Conservation (phyloP, 2,113 vertebrate species). For the Peromyscus californicus region DNA sequence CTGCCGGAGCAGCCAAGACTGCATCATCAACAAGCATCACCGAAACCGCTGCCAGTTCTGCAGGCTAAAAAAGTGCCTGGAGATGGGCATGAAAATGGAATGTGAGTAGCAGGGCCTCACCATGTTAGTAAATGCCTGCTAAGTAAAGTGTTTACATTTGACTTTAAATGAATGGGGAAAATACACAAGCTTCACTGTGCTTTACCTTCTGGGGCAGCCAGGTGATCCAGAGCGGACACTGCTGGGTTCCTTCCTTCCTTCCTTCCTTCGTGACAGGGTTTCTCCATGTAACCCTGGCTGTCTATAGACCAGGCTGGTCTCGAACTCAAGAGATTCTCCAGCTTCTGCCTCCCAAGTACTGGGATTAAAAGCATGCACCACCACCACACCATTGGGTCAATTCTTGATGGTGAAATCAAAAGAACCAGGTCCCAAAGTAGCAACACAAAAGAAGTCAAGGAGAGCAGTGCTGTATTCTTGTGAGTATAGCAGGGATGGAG, state of each 20-base stretch:
- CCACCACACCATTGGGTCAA: background rate
- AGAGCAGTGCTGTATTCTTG: background rate
- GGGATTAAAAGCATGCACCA: no score
- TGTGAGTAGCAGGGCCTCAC: slow-evolving; percentile 91
- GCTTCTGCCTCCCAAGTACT: no score
- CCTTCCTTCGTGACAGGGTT: no score
- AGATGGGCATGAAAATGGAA: slow-evolving; percentile 99
- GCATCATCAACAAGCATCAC: slow-evolving; percentile 99
- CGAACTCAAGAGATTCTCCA: no score
- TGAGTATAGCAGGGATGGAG: background rate
- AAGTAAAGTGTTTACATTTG: background rate
- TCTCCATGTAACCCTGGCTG: no score
- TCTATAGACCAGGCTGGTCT: no score
- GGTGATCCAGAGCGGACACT: background rate
- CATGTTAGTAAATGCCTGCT: background rate
- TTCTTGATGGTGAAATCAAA: background rate
- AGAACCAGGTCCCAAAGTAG: background rate
- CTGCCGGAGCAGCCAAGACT: slow-evolving; percentile 98
- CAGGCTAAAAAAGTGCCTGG: slow-evolving; percentile 96
- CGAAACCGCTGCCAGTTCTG: slow-evolving; percentile 99
- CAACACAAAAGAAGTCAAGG: background rate
- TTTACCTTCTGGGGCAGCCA: background rate
- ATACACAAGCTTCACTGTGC: background rate
- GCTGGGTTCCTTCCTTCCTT: no score
- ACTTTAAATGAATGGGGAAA: background rate